Evolutionary conservation across 1,140 invertebrate genomes (phyloP).

Genomic region (Drosophila biarmipes): DNA sequence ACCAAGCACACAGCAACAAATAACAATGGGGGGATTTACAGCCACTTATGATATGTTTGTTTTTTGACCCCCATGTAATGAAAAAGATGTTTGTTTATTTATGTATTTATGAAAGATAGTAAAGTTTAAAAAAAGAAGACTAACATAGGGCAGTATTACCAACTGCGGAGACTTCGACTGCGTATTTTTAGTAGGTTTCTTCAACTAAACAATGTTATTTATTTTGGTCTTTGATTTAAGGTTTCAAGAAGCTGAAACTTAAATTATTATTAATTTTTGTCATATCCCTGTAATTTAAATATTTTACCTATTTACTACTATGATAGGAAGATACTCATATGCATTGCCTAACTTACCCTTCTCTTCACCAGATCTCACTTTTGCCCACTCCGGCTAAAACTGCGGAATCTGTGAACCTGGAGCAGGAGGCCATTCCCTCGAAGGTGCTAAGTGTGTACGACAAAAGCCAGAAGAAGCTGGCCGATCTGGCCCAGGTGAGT

Average conservation of each 20-base stretch:
- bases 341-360: neutral
- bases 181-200: too few species aligned
- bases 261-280: too few species aligned
- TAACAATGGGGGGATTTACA: neutral
- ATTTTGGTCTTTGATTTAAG: too few species aligned
- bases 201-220: too few species aligned
- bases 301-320: too few species aligned
- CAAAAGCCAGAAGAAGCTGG: constrained; percentile 69
- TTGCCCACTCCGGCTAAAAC: constrained; percentile 64
- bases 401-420: constrained; percentile 78
- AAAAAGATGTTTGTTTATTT: too few species aligned
- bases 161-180: too few species aligned
- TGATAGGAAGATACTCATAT: neutral
- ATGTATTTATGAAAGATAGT: too few species aligned
- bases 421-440: constrained; percentile 76
- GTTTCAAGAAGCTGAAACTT: too few species aligned
- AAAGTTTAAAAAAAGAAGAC: too few species aligned
- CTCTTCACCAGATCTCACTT: constrained; percentile 55
- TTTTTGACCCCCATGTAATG: neutral
- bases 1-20: neutral
- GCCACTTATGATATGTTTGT: neutral
- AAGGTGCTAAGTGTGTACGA: constrained; percentile 77
- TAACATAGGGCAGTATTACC: too few species aligned
- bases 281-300: too few species aligned
- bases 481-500: constrained; percentile 72